phyloP scores from a whole-genome alignment of 35 echinoderm and acorn worm species.

The Apostichopus californicus region DNA sequence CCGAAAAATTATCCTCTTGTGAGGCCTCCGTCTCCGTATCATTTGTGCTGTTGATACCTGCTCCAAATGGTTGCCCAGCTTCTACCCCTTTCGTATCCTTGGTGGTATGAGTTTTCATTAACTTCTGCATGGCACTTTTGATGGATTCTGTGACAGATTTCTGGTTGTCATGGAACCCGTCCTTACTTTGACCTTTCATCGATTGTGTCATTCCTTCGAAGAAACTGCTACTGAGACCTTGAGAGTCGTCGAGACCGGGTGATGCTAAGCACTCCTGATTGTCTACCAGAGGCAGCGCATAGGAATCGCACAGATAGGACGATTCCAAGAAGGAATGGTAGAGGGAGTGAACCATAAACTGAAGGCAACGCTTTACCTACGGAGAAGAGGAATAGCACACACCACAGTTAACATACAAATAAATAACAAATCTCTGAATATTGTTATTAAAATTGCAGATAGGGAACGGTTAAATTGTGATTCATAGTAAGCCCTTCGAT shows the following conservation, averaged over 20 bases:
- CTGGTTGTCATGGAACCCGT: conserved; percentile 29
- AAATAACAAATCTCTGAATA: neutral
- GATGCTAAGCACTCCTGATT: conserved; percentile 1
- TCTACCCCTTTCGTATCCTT: neutral
- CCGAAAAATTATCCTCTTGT: too few relatives aligned
- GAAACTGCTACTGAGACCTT: conserved; percentile 50
- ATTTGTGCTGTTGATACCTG: neutral
- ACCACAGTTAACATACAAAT: neutral
- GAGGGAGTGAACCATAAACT: conserved; percentile 74
- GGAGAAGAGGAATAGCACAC: neutral
- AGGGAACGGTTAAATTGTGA: too few relatives aligned
- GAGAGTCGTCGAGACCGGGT: conserved; percentile 14
- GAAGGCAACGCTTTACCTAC: conserved; percentile 88
- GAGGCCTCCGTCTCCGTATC: neutral
- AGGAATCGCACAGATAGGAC: conserved; percentile 88
- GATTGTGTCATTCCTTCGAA: neutral
- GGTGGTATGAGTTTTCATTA: conserved; percentile 13
- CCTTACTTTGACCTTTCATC: neutral
- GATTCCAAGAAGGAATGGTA: conserved; percentile 89
- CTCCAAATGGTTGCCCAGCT: neutral
- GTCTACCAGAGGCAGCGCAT: conserved; percentile 44
- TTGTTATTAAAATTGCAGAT: too few relatives aligned
- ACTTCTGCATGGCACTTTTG: conserved; percentile 48
- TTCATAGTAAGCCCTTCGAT: too few relatives aligned
- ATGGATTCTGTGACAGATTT: conserved; percentile 38